phyloP scores from a whole-genome alignment of 2,888 invertebrate species.

The Phyllotreta striolata region DNA sequence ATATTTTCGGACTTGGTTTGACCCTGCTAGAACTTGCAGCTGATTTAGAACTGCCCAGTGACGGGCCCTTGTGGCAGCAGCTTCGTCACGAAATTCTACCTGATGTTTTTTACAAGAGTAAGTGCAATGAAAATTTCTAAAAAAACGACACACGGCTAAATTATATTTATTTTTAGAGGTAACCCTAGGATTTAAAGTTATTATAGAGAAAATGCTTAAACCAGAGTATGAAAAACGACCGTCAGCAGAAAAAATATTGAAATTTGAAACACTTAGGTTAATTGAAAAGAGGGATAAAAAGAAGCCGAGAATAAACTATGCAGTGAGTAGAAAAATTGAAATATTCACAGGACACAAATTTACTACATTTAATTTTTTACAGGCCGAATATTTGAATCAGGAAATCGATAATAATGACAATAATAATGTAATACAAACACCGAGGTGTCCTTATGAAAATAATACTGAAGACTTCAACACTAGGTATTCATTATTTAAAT shows the following conservation, averaged over 20 bases:
- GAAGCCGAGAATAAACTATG: constrained; percentile 41
- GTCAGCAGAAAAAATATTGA: constrained; percentile 45
- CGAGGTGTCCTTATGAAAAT: constrained; percentile 24
- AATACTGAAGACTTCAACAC: constrained; percentile 6
- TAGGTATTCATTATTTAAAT: too few species aligned
- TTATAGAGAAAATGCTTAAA: constrained; percentile 47
- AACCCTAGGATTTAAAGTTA: constrained; percentile 41
- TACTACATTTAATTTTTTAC: background rate
- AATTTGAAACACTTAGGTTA: constrained; percentile 38
- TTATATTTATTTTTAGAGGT: constrained; percentile 37
- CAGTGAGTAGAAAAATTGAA: constrained; percentile 38
- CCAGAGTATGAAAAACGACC: constrained; percentile 43
- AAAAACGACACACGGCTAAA: background rate
- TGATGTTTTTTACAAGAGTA: constrained; percentile 45
- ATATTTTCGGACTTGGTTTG: constrained; percentile 79
- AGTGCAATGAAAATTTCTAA: constrained; percentile 21
- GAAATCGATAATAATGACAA: constrained; percentile 28
- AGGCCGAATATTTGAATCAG: constrained; percentile 18
- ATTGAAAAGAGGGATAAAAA: constrained; percentile 44
- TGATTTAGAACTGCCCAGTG: constrained; percentile 73
- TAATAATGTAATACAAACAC: constrained; percentile 35
- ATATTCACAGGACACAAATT: background rate
- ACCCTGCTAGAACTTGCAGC: constrained; percentile 75
- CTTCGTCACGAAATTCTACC: constrained; percentile 46
- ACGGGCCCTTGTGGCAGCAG: constrained; percentile 74